These are phyloP conservation scores for Microtus oregoni DNA, from an alignment of 2,113 vertebrate genomes.

Conservation along the genomic window DNA sequence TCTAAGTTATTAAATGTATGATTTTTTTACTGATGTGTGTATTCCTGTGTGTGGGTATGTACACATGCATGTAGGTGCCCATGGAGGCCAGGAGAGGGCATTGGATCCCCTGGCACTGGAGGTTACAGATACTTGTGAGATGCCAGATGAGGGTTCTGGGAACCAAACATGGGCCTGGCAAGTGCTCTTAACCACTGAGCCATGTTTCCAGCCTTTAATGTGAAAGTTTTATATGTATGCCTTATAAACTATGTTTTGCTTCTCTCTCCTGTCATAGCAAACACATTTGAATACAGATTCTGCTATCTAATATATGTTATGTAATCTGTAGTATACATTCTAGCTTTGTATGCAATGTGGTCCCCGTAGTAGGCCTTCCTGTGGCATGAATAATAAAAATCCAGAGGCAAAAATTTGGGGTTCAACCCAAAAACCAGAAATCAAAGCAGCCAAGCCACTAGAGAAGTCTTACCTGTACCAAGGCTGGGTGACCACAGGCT, in stretches of 20 bases:
- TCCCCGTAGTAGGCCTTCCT: no score
- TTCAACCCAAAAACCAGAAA: no score
- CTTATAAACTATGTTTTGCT: not conserved
- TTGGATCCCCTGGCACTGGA: not conserved
- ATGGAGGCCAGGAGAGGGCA: not conserved
- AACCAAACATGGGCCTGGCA: not conserved
- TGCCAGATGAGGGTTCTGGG: not conserved
- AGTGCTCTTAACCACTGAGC: not conserved
- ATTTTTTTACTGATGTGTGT: not conserved
- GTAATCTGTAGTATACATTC: not conserved
- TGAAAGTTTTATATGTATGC: conserved; percentile 20
- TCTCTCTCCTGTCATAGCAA: not conserved
- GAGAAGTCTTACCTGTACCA: no score
- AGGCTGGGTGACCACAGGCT: no score
- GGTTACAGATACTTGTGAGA: not conserved
- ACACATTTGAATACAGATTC: conserved; percentile 14
- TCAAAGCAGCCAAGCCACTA: no score
- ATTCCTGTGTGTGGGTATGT: not conserved
- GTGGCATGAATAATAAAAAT: no score
- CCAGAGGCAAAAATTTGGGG: no score
- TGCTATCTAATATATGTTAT: not conserved
- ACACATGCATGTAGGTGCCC: not conserved
- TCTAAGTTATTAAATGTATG: not conserved
- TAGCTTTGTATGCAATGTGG: not conserved
- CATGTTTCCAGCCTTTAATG: no score